Conservation (phyloP, 2,797 vertebrate genomes). For the Anniella stebbinsi region DNA sequence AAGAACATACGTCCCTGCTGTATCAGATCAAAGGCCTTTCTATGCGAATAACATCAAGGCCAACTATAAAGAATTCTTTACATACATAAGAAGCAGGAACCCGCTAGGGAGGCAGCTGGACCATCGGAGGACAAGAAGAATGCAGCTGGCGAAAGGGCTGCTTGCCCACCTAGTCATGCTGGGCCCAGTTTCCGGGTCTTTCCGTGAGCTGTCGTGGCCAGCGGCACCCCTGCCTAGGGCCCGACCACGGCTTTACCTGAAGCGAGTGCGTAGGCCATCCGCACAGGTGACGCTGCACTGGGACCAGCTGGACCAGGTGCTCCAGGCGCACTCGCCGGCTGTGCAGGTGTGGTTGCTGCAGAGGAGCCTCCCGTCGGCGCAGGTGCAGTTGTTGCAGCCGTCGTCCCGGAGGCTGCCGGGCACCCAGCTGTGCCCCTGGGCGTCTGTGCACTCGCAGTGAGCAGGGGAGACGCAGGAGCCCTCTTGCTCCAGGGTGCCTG, state of each 20-base stretch:
- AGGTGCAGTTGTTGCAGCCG: conserved; percentile 89
- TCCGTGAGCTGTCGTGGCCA: rapidly evolving
- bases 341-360: conserved; percentile 85
- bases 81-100: not conserved
- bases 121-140: not conserved
- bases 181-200: not conserved
- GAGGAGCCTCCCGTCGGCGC: conserved; percentile 80
- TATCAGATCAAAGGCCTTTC: too few species aligned
- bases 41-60: too few species aligned
- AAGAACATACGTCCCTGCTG: too few species aligned
- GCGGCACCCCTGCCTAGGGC: not conserved
- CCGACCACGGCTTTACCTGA: conserved; percentile 77
- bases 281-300: conserved; percentile 87
- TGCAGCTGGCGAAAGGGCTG: not conserved
- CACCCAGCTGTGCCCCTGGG: conserved; percentile 84
- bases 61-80: too few species aligned
- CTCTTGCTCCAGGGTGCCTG: conserved; percentile 82
- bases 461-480: conserved; percentile 82
- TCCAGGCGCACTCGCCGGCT: conserved; percentile 81
- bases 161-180: not conserved
- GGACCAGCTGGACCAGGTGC: conserved; percentile 90
- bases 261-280: conserved; percentile 82
- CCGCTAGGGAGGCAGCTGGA: not conserved
- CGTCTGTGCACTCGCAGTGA: conserved; percentile 89
- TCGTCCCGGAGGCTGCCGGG: conserved; percentile 84